A percentile compares a stretch with the other conserved stretches of the same genome.
phyloP scores from a whole-genome alignment of 2,888 invertebrate genomes.

The Geotrupes spiniger region DNA sequence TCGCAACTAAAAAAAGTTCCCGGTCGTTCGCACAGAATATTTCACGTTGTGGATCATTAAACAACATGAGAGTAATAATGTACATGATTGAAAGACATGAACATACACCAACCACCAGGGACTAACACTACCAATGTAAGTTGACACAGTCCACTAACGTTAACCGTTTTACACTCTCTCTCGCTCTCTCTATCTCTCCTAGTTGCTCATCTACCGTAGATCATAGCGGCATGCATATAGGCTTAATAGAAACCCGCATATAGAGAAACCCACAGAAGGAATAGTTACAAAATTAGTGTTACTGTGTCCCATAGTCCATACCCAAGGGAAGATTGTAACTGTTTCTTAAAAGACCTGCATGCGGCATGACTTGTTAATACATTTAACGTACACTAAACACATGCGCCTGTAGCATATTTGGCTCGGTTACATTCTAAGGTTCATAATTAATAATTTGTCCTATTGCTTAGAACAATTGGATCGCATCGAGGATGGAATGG shows the following conservation, averaged over 20 bases:
- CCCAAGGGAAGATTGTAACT: background rate
- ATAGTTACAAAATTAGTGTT: background rate
- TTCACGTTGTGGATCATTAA: background rate
- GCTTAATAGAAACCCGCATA: slow-evolving; percentile 19
- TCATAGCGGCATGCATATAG: slow-evolving; percentile 20
- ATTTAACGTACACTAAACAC: slow-evolving; percentile 23
- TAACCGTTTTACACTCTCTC: slow-evolving; percentile 22
- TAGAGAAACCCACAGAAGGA: slow-evolving; percentile 1
- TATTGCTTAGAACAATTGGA: slow-evolving; percentile 90
- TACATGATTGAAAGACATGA: slow-evolving; percentile 41
- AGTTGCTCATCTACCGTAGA: slow-evolving; percentile 19
- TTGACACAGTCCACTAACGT: slow-evolving; percentile 42
- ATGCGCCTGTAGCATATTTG: slow-evolving; percentile 20
- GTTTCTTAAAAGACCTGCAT: slow-evolving; percentile 11
- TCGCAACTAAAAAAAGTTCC: background rate
- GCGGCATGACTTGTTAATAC: slow-evolving; percentile 21
- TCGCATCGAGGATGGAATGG: slow-evolving; percentile 99
- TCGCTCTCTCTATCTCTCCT: slow-evolving; percentile 21
- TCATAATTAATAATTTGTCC: slow-evolving; percentile 3
- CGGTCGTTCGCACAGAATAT: slow-evolving; percentile 2
- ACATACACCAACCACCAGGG: slow-evolving; percentile 38
- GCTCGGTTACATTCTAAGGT: slow-evolving; percentile 1
- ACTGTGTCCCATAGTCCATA: background rate
- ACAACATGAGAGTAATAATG: slow-evolving; percentile 21
- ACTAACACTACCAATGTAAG: slow-evolving; percentile 49